Percentiles rank a stretch among this genome's conserved stretches.
Conservation (phyloP, 2,797 vertebrate genomes). For the Florisuga fusca region DNA sequence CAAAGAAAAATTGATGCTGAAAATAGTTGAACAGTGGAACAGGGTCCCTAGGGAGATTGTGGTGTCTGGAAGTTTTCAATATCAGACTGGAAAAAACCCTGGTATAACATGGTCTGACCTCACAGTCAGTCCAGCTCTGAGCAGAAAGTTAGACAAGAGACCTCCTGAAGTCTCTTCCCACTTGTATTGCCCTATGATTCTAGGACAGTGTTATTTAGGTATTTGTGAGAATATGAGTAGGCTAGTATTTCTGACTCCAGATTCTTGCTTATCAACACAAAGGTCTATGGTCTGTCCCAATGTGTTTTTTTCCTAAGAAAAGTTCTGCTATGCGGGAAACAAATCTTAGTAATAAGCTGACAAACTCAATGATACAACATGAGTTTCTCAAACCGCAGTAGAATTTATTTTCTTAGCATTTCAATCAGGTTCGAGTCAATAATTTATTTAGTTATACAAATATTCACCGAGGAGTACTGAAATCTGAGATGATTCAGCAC, state of each 20-base stretch:
- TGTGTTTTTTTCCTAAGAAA: not conserved
- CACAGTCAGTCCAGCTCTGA: not conserved
- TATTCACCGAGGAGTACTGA: not conserved
- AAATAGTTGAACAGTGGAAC: not conserved
- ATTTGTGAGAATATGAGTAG: not conserved
- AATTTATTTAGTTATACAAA: constrained; percentile 4
- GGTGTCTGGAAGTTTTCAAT: not conserved
- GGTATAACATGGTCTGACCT: not conserved
- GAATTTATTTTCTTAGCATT: not conserved
- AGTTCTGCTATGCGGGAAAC: not conserved
- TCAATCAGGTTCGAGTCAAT: not conserved
- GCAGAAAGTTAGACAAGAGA: not conserved
- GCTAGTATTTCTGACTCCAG: not conserved
- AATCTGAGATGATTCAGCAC: not conserved
- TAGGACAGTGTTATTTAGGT: not conserved
- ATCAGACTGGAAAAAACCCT: not conserved
- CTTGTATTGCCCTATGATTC: not conserved
- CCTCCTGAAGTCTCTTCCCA: not conserved
- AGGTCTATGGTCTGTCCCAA: not conserved
- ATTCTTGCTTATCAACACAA: not conserved
- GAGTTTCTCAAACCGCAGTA: not conserved
- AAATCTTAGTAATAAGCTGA: not conserved
- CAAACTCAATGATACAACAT: not conserved
- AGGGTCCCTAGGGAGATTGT: not conserved
- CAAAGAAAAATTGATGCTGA: not conserved